These are phyloP conservation scores for Drosophila basisetae DNA, from an alignment of 2,888 invertebrate species.

Conservation along the genomic window DNA sequence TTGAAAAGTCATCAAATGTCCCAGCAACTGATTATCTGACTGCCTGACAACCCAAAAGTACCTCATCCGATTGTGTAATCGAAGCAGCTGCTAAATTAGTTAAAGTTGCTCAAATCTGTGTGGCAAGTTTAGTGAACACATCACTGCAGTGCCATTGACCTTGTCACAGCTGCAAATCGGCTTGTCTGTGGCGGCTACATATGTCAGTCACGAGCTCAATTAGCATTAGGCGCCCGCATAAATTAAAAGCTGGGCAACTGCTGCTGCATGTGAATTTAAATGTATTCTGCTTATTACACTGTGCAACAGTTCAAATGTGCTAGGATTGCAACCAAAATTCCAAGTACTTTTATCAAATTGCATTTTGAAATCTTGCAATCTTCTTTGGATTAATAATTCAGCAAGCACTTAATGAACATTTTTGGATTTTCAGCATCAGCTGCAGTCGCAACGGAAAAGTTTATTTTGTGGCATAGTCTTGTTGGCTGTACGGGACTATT, in stretches of 20 bases:
- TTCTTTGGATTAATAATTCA: not conserved
- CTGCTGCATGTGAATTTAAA: not conserved
- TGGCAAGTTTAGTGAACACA: slow-evolving; percentile 21
- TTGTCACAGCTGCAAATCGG: not conserved
- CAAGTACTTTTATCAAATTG: not conserved
- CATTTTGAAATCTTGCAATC: not conserved
- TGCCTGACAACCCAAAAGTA: not conserved
- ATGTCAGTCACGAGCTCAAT: slow-evolving; percentile 66
- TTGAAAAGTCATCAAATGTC: slow-evolving; percentile 67
- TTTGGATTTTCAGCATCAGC: not conserved
- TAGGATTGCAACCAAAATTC: not conserved
- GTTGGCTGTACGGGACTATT: slow-evolving; percentile 11
- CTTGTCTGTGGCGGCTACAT: slow-evolving; percentile 3
- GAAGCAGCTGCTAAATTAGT: slow-evolving; percentile 45
- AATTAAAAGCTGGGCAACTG: not conserved
- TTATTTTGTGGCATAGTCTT: not conserved
- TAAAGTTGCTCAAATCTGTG: slow-evolving; percentile 26
- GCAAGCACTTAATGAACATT: not conserved
- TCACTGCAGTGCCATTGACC: slow-evolving; percentile 5
- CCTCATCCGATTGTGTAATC: slow-evolving; percentile 15
- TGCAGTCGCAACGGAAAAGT: not conserved
- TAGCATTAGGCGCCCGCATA: slow-evolving; percentile 17
- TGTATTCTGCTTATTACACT: not conserved
- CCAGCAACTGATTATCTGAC: slow-evolving; percentile 22
- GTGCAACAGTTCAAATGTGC: not conserved